Percentiles rank a stretch among this genome's conserved stretches.
These are phyloP conservation scores for Potamilus streckersoni DNA, from an alignment of 1,140 invertebrate genomes.

Conservation along the genomic window DNA sequence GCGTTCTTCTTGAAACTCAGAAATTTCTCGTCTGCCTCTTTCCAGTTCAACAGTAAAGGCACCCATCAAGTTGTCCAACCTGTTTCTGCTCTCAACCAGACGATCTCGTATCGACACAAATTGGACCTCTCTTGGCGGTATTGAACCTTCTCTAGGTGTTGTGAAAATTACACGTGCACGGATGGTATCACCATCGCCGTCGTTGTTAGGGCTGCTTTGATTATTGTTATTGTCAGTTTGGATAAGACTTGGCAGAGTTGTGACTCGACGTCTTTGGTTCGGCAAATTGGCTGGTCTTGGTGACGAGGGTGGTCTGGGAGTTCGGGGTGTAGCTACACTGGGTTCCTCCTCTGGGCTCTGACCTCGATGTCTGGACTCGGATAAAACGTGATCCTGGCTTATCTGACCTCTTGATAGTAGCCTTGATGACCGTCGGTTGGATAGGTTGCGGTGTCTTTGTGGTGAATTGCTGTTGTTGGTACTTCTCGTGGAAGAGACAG, in stretches of 20 bases:
- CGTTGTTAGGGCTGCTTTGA: background rate
- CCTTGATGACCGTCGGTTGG: too few species aligned
- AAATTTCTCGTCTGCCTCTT: constrained; percentile 43
- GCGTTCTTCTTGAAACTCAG: constrained; percentile 50
- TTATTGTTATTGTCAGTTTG: constrained; percentile 24
- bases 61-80: constrained; percentile 53
- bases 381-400: too few species aligned
- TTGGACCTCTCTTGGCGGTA: background rate
- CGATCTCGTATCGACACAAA: constrained; percentile 44
- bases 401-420: too few species aligned
- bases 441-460: too few species aligned
- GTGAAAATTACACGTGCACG: too few species aligned
- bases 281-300: constrained; percentile 27
- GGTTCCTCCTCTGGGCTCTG: background rate
- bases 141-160: too few species aligned
- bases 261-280: constrained; percentile 23
- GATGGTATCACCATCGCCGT: background rate
- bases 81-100: constrained; percentile 49
- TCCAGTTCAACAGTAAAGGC: constrained; percentile 52
- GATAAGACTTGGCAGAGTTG: constrained; percentile 37
- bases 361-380: too few species aligned
- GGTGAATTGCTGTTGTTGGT: background rate
- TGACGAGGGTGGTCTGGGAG: constrained; percentile 36
- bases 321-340: constrained; percentile 13
- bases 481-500: background rate